These are phyloP conservation scores for Lerista edwardsae DNA, from an alignment of 2,797 vertebrate genomes.

Conservation along the genomic window DNA sequence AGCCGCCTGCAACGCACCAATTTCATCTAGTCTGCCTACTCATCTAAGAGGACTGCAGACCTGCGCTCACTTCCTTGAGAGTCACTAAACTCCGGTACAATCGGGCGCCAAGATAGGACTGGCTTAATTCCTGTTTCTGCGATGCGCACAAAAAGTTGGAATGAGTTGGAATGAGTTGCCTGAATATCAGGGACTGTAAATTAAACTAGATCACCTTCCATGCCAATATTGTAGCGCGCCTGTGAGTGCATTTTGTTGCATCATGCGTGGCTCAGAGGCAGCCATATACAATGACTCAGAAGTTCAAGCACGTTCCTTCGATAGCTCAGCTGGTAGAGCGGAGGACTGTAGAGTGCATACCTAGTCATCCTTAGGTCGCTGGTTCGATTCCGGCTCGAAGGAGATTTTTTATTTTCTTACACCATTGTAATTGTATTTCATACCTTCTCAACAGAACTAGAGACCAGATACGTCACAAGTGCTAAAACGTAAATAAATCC, in stretches of 20 bases:
- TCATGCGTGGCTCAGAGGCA: no score
- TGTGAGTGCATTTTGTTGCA: not conserved
- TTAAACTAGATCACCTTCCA: not conserved
- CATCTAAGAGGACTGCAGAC: no score
- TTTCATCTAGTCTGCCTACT: no score
- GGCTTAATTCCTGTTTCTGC: no score
- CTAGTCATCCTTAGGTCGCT: constrained; percentile 86
- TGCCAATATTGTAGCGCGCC: no score
- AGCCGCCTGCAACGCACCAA: no score
- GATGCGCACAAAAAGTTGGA: no score
- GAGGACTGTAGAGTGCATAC: constrained; percentile 86
- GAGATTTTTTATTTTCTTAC: constrained; percentile 40
- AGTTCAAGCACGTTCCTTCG: constrained; percentile 71
- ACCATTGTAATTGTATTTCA: not conserved
- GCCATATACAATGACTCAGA: fast-evolving
- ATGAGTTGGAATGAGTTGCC: not conserved
- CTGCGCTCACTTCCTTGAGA: no score
- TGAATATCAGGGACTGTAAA: not conserved
- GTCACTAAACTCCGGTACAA: no score
- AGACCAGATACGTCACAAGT: not conserved
- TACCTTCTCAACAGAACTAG: not conserved
- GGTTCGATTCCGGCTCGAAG: constrained; percentile 91
- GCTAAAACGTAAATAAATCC: not conserved
- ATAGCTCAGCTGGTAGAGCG: constrained; percentile 97
- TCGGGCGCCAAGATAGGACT: no score